Conservation (phyloP, 2,113 vertebrate genomes). For the Ictidomys tridecemlineatus region DNA sequence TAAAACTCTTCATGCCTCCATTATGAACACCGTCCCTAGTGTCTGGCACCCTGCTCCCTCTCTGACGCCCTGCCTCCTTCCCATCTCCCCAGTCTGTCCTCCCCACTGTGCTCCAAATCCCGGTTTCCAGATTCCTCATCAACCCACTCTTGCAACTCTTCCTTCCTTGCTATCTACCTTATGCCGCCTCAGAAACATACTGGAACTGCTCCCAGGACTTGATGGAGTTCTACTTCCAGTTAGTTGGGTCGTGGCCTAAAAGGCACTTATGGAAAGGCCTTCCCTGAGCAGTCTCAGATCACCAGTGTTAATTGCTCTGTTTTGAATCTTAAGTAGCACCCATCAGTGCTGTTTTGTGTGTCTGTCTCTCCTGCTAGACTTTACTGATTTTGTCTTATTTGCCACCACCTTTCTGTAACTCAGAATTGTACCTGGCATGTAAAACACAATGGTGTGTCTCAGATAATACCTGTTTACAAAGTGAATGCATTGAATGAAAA, state of each 20-base stretch:
- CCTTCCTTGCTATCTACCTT: not conserved
- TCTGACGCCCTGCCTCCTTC: not conserved
- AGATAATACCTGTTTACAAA: not conserved
- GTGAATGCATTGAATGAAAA: not conserved
- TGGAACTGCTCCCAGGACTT: not conserved
- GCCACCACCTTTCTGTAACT: not conserved
- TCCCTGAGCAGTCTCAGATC: not conserved
- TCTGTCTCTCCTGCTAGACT: not conserved
- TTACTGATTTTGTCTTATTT: not conserved
- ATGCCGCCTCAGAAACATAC: accelerated
- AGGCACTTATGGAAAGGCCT: not conserved
- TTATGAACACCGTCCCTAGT: not conserved
- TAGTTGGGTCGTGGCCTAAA: not conserved
- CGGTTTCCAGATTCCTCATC: not conserved
- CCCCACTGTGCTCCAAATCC: not conserved
- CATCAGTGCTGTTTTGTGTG: not conserved
- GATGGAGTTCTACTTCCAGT: not conserved
- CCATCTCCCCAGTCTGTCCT: not conserved
- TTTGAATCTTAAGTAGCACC: not conserved
- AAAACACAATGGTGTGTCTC: not conserved
- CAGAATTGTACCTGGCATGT: not conserved
- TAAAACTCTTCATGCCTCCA: not conserved
- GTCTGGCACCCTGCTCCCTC: no score
- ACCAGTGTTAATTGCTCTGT: accelerated
- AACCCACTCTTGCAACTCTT: not conserved